These are phyloP conservation scores for Drosophila affinis DNA, from an alignment of 2,888 invertebrate genomes.

Conservation along the genomic window DNA sequence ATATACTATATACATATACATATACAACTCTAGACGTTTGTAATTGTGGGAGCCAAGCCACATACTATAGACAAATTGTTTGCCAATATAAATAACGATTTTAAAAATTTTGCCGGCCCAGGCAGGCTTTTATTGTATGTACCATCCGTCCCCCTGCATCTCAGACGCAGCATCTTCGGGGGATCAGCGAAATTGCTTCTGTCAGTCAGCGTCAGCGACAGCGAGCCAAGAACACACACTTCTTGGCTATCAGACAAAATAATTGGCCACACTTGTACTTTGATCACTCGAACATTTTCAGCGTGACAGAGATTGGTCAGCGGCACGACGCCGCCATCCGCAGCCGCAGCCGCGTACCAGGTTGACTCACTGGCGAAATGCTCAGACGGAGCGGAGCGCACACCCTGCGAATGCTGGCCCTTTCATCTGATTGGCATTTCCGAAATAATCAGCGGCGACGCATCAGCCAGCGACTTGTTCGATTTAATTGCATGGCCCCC, in stretches of 20 bases:
- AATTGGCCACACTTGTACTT: slow-evolving; percentile 64
- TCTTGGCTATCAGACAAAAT: slow-evolving; percentile 36
- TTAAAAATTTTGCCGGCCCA: slow-evolving; percentile 17
- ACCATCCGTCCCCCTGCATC: neutral
- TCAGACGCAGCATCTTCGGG: neutral
- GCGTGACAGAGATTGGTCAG: slow-evolving; percentile 36
- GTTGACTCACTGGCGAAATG: slow-evolving; percentile 49
- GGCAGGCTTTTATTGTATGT: neutral
- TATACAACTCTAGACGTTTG: slow-evolving; percentile 42
- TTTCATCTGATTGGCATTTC: slow-evolving; percentile 80
- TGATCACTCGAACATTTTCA: slow-evolving; percentile 43
- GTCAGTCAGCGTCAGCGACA: neutral
- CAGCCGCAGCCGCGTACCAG: slow-evolving; percentile 8
- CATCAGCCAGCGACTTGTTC: slow-evolving; percentile 73
- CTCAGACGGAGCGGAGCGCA: slow-evolving; percentile 48
- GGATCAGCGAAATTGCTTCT: slow-evolving; percentile 2
- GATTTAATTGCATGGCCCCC: slow-evolving; percentile 72
- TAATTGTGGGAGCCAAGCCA: slow-evolving; percentile 33
- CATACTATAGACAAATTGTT: slow-evolving; percentile 43
- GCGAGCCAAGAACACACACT: slow-evolving; percentile 13
- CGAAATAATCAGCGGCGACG: slow-evolving; percentile 70
- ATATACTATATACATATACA: slow-evolving; percentile 4
- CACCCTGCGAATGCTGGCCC: slow-evolving; percentile 41
- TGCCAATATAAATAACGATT: slow-evolving; percentile 53
- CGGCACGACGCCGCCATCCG: slow-evolving; percentile 12